Evolutionary conservation across 2,888 invertebrate genomes (phyloP), one percentile per base, ranked within the genome.

Genomic region (Drosophila fulvimacula): DNA sequence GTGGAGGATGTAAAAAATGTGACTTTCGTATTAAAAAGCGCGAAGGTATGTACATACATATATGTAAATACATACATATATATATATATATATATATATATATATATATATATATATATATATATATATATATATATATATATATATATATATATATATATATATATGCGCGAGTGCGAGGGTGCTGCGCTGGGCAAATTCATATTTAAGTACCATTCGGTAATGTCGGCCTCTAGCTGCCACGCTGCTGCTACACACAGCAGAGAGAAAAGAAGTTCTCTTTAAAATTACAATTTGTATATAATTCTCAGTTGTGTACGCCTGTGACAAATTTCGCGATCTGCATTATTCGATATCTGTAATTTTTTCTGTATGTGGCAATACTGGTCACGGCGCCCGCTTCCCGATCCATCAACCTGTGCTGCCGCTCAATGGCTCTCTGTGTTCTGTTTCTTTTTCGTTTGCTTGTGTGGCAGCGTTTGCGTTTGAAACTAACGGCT

Each of bases 111-210:
- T 3, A 27, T 27, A 27, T 27, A 27, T 27, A 27, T 27, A 27
- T 27, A 27, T 27, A 27, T 21, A 13, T 11, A 41, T 19, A 41
- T 19, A 1, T 19, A 19, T 21, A 1, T 41, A 3, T 5, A 5
- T 6, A 9, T 41, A 9, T 41, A 3, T 41, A 2, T 27, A 17
- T 66, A 55, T 64, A 59, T 41, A 53, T 59, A 73, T 21, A 21
- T 21, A 17, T 17, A 30, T 27, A 38, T 21, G 61, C 24, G 34
- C 53, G 63, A 63, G 60, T 42, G 57, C 56, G 76, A 58, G 83
- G 87, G 88, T 83, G 88, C 83, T 87, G 71, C 81, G 84, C 75
- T 83, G 76, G 83, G 78, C 82, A 88, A 82, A 82, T 82, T 82
- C 69, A 49, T 57, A 36, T 67, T 55, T 34, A 19, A 41, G 41